These are phyloP conservation scores for Xanthia togata DNA, from an alignment of 2,888 invertebrate species.

Conservation along the genomic window DNA sequence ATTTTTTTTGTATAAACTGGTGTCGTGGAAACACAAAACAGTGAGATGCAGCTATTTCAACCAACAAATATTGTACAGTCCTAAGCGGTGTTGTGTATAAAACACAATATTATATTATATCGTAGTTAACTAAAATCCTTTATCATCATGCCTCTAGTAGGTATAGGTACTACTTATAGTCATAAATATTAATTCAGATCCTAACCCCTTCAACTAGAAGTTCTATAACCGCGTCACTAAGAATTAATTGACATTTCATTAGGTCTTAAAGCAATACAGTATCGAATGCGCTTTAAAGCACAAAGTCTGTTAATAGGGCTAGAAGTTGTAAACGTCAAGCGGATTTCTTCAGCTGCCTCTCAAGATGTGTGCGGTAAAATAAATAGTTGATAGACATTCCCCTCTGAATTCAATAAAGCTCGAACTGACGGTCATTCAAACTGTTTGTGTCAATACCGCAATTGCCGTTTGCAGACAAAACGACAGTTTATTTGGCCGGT, in stretches of 20 bases:
- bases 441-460: conserved; percentile 47
- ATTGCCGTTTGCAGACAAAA: conserved; percentile 33
- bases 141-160: neutral
- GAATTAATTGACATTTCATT: conserved; percentile 24
- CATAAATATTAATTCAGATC: neutral
- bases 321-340: conserved; percentile 14
- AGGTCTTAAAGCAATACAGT: conserved; percentile 5
- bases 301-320: conserved; percentile 34
- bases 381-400: conserved; percentile 29
- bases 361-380: conserved; percentile 45
- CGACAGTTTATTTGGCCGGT: conserved; percentile 24
- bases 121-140: neutral
- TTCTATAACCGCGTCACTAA: neutral
- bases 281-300: conserved; percentile 9
- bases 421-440: conserved; percentile 32
- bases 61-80: neutral
- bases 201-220: conserved; percentile 13
- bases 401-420: conserved; percentile 43
- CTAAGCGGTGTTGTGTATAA: neutral
- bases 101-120: neutral
- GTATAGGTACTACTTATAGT: neutral
- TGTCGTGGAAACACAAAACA: no score
- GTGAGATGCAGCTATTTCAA: no score
- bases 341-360: conserved; percentile 27
- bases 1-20: no score